Conservation (phyloP, 2,797 vertebrate genomes). For the Sebastes cheni region DNA sequence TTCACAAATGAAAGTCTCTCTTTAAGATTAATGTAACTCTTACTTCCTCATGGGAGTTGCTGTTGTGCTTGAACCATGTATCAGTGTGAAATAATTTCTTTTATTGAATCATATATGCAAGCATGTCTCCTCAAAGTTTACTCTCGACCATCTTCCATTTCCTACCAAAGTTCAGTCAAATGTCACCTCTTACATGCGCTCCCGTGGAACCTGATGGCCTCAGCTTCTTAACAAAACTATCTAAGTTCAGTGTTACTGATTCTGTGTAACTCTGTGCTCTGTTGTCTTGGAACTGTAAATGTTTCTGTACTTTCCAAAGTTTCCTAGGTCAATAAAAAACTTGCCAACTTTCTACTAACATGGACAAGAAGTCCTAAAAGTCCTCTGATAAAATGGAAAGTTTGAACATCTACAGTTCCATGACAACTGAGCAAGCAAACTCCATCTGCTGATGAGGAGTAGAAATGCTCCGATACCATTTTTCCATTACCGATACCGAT, state of each 20-base stretch:
- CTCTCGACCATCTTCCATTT: not conserved
- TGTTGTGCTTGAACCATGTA: not conserved
- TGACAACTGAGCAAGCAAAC: not conserved
- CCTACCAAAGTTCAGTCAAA: not conserved
- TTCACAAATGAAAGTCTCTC: not conserved
- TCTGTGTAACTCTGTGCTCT: not conserved
- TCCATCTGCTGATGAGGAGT: not conserved
- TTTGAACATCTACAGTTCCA: not conserved
- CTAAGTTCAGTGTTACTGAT: not conserved
- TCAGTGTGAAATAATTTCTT: not conserved
- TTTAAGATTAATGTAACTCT: not conserved
- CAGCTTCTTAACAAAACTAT: not conserved
- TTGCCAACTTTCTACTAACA: not conserved
- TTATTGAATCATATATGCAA: not conserved
- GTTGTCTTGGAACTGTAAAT: not conserved
- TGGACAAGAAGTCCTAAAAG: not conserved
- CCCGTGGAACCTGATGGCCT: not conserved
- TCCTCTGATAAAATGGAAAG: not conserved
- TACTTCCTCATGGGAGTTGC: not conserved
- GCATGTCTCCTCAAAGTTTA: not conserved
- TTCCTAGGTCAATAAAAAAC: not conserved
- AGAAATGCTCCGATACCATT: not conserved
- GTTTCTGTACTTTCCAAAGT: not conserved
- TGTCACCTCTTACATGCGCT: not conserved
- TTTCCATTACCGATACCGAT: not conserved